Evolutionary conservation across 2,888 invertebrate genomes (phyloP).

Genomic region (Aethes cnicana): DNA sequence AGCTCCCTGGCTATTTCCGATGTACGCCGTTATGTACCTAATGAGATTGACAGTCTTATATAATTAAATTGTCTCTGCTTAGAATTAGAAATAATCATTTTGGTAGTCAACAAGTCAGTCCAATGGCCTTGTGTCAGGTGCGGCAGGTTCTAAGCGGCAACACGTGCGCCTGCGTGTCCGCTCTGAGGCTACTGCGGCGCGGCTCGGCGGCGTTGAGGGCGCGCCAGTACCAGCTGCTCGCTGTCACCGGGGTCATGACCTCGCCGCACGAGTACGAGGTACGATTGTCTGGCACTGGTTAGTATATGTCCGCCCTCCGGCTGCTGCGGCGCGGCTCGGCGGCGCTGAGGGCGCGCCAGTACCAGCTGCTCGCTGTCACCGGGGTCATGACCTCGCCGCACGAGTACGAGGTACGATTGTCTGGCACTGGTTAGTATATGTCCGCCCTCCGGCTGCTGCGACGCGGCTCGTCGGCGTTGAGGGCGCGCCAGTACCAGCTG

Average conservation of each 20-base stretch:
- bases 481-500: conserved; percentile 93
- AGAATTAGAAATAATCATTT: background rate
- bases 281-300: conserved; percentile 67
- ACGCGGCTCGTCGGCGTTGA: conserved; percentile 88
- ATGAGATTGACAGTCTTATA: too few relatives aligned
- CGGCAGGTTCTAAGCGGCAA: conserved; percentile 56
- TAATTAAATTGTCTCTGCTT: too few relatives aligned
- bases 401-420: conserved; percentile 86
- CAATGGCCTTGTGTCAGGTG: conserved; percentile 45
- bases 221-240: conserved; percentile 93
- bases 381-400: conserved; percentile 87
- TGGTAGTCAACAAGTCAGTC: background rate
- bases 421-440: conserved; percentile 67
- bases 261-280: conserved; percentile 90
- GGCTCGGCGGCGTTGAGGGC: conserved; percentile 90
- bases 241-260: conserved; percentile 88
- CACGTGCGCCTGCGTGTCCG: conserved; percentile 45
- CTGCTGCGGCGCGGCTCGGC: conserved; percentile 87
- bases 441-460: conserved; percentile 81
- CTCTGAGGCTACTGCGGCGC: conserved; percentile 84
- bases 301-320: conserved; percentile 51
- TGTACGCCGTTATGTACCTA: too few relatives aligned
- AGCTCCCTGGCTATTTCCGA: too few relatives aligned
- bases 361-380: conserved; percentile 91
- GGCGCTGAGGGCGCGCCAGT: conserved; percentile 91